phyloP scores from a whole-genome alignment of 2,888 invertebrate genomes.

The Chaetogeoica ovagalla region DNA sequence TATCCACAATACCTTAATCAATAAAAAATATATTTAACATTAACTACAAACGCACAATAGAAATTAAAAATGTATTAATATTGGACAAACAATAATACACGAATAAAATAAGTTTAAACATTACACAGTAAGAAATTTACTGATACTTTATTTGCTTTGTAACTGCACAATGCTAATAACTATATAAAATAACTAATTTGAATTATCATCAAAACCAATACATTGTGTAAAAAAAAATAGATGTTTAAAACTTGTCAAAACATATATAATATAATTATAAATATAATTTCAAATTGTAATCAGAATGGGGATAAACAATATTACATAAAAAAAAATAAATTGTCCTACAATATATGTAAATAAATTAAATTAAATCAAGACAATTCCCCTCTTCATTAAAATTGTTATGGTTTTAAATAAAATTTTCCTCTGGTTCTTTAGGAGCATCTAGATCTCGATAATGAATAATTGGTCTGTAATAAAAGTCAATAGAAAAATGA shows the following conservation, averaged over 20 bases:
- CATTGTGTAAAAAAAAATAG: constrained; percentile 17
- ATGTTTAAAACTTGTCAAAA: background rate
- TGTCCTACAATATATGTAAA: constrained; percentile 1
- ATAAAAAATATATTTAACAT: no score
- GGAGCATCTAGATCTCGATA: constrained; percentile 93
- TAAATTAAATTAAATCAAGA: constrained; percentile 7
- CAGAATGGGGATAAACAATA: constrained; percentile 8
- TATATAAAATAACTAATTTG: background rate
- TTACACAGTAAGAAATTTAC: background rate
- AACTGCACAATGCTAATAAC: constrained; percentile 1
- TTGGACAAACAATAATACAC: constrained; percentile 1
- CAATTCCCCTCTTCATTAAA: background rate
- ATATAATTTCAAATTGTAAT: constrained; percentile 13
- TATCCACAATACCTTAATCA: no score
- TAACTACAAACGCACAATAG: background rate
- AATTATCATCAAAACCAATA: constrained; percentile 4
- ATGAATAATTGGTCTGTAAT: constrained; percentile 86
- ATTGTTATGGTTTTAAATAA: constrained; percentile 18
- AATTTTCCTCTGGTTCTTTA: constrained; percentile 78
- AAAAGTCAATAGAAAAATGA: constrained; percentile 63
- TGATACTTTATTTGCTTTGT: background rate
- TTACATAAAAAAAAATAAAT: constrained; percentile 1
- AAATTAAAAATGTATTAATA: background rate
- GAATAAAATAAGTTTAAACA: background rate
- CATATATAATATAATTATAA: background rate